phyloP scores from a whole-genome alignment of 2,113 vertebrate genomes.

The Melospiza melodia region DNA sequence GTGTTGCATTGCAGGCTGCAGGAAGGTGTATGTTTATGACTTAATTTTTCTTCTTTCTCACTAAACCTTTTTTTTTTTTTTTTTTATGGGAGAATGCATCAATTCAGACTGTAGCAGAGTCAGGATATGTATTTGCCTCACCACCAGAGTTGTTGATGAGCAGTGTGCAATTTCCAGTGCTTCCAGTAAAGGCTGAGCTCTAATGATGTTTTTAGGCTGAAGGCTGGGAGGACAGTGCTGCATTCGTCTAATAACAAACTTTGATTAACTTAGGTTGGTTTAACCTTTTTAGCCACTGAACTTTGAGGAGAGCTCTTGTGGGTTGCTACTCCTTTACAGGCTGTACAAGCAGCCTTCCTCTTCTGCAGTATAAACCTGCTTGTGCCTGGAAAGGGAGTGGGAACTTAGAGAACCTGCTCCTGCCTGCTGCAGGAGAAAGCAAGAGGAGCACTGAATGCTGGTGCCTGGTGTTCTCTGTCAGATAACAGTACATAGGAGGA shows the following conservation, averaged over 20 bases:
- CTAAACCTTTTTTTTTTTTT: neutral
- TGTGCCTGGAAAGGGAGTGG: neutral
- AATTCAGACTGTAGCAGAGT: neutral
- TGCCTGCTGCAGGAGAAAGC: neutral
- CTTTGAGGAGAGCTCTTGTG: neutral
- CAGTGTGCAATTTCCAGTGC: neutral
- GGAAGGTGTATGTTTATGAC: neutral
- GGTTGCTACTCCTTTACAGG: neutral
- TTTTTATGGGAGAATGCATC: neutral
- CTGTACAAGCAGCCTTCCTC: neutral
- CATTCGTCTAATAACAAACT: neutral
- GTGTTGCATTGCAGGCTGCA: neutral
- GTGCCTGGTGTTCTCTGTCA: neutral
- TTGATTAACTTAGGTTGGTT: neutral
- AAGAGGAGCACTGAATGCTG: neutral
- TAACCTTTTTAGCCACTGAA: neutral
- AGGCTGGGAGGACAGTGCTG: neutral
- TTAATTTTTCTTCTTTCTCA: neutral
- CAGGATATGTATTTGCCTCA: rapidly evolving
- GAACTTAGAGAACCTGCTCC: neutral
- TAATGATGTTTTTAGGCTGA: neutral
- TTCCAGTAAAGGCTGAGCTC: neutral
- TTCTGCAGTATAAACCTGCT: neutral
- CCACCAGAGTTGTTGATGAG: neutral
- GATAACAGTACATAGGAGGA: neutral